Evolutionary conservation across 2,113 vertebrate genomes (phyloP).

Genomic region (Falcunculus frontatus): DNA sequence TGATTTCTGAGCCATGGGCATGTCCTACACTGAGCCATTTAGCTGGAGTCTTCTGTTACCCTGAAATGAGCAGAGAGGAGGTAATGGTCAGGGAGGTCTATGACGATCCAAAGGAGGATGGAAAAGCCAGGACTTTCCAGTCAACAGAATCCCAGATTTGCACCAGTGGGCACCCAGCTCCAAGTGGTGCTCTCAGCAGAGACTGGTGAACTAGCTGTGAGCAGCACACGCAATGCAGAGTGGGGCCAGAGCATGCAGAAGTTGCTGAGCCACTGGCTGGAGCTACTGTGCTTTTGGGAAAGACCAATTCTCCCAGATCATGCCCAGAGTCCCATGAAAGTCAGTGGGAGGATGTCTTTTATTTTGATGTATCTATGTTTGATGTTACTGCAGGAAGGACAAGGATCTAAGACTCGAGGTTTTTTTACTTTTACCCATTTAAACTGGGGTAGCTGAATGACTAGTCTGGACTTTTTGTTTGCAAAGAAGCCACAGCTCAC

Average conservation of each 20-base stretch:
- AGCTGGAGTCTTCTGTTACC: background rate
- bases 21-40: background rate
- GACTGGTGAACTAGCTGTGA: background rate
- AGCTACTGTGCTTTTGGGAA: background rate
- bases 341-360: background rate
- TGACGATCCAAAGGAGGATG: background rate
- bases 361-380: background rate
- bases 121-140: background rate
- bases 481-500: background rate
- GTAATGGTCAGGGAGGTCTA: background rate
- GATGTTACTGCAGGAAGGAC: background rate
- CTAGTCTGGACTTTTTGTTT: background rate
- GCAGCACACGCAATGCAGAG: background rate
- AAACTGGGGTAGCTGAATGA: background rate
- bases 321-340: background rate
- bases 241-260: background rate
- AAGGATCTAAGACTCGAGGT: background rate
- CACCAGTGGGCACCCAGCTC: background rate
- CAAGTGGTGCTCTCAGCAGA: background rate
- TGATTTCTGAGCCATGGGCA: background rate
- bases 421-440: background rate
- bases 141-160: background rate
- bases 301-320: background rate
- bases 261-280: background rate
- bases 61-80: background rate